These are phyloP conservation scores for Protomyctophum bolini DNA, from an alignment of 2,113 vertebrate genomes.

Conservation along the genomic window DNA sequence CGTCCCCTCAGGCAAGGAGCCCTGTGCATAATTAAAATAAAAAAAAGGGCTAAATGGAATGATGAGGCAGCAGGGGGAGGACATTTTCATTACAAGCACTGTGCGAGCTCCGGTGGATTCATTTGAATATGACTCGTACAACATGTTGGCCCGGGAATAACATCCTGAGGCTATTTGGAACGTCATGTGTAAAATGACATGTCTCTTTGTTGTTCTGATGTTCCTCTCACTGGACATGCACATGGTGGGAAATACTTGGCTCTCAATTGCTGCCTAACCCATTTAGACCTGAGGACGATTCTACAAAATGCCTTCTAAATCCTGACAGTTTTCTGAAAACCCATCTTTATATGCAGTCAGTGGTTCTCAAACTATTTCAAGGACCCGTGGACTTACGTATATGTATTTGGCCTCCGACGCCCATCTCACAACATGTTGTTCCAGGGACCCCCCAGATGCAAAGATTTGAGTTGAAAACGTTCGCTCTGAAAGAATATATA, in stretches of 20 bases:
- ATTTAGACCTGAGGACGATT: too few species aligned
- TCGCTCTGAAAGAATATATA: too few species aligned
- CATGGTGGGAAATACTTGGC: not conserved
- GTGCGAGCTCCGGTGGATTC: slow-evolving; percentile 3
- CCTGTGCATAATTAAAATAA: slow-evolving; percentile 6
- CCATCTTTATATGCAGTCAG: too few species aligned
- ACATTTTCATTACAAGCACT: slow-evolving; percentile 34
- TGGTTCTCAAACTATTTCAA: too few species aligned
- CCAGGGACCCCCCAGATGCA: too few species aligned
- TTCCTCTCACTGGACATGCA: slow-evolving; percentile 5
- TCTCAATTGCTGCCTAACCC: too few species aligned
- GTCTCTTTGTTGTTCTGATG: slow-evolving; percentile 11
- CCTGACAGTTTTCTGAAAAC: too few species aligned
- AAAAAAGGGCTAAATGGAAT: slow-evolving; percentile 26
- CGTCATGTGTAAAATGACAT: not conserved
- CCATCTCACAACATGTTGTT: too few species aligned
- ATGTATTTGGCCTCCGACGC: too few species aligned
- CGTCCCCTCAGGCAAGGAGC: slow-evolving; percentile 28
- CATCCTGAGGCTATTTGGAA: slow-evolving; percentile 37
- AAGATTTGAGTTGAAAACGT: too few species aligned
- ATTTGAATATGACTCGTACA: slow-evolving; percentile 24
- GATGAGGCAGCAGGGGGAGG: slow-evolving; percentile 25
- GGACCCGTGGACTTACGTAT: too few species aligned
- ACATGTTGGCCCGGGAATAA: not conserved
- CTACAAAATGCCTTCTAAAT: too few species aligned